Percentiles rank a stretch among this genome's conserved stretches.
phyloP scores from a whole-genome alignment of 1,140 invertebrate species.

The Drosophila melanica region DNA sequence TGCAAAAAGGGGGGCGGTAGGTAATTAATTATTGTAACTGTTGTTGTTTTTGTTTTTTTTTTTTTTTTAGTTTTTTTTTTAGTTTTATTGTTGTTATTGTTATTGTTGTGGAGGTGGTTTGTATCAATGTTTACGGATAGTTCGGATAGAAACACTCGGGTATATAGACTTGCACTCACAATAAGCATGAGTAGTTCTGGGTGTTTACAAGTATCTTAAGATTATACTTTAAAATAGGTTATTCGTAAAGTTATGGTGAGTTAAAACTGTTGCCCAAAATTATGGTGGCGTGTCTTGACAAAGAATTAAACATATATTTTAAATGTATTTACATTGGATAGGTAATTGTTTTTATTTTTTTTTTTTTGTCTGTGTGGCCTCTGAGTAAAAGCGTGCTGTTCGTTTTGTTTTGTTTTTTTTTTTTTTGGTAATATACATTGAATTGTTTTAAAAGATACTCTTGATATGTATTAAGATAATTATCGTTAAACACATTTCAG shows the following conservation, averaged over 20 bases:
- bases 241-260: slow-evolving; percentile 18
- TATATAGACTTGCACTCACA: slow-evolving; percentile 12
- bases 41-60: slow-evolving; percentile 22
- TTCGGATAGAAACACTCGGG: slow-evolving; percentile 15
- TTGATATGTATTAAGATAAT: slow-evolving; percentile 14
- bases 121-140: slow-evolving; percentile 4
- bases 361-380: slow-evolving; percentile 23
- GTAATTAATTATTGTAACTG: slow-evolving; percentile 77
- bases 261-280: slow-evolving; percentile 8
- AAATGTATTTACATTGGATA: slow-evolving; percentile 58
- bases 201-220: slow-evolving; percentile 39
- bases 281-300: slow-evolving; percentile 24
- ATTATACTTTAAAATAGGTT: slow-evolving; percentile 19
- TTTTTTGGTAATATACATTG: slow-evolving; percentile 47
- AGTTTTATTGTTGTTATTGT: slow-evolving; percentile 7
- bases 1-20: slow-evolving; percentile 77
- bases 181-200: background rate
- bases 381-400: slow-evolving; percentile 65
- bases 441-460: slow-evolving; percentile 30
- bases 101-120: slow-evolving; percentile 25
- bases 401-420: slow-evolving; percentile 24
- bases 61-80: slow-evolving; percentile 2
- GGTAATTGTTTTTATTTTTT: background rate
- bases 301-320: slow-evolving; percentile 17
- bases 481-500: slow-evolving; percentile 26